phyloP scores from a whole-genome alignment of 2,888 invertebrate species.

The Calliphora vomitoria region DNA sequence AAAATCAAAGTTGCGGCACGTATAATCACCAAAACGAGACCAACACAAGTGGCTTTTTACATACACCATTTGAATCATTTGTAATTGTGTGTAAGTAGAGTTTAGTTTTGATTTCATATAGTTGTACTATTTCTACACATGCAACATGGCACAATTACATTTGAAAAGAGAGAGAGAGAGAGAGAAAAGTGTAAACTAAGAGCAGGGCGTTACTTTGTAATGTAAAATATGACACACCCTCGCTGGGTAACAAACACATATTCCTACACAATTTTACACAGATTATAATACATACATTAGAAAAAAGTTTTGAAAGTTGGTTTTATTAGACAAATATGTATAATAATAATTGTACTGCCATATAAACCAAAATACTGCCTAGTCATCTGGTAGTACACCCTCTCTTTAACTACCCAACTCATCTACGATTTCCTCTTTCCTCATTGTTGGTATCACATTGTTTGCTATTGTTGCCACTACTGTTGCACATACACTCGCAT shows the following conservation, averaged over 20 bases:
- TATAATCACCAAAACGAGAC: constrained; percentile 35
- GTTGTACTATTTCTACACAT: constrained; percentile 54
- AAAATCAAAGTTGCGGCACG: constrained; percentile 59
- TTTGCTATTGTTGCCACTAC: constrained; percentile 64
- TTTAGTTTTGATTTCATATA: constrained; percentile 27
- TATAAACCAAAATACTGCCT: constrained; percentile 62
- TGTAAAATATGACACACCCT: constrained; percentile 62
- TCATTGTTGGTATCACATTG: constrained; percentile 66
- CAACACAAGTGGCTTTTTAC: constrained; percentile 10
- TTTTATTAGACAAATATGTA: constrained; percentile 67
- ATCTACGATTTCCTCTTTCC: constrained; percentile 42
- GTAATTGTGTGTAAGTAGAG: constrained; percentile 3
- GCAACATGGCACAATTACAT: background rate
- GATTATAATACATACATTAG: background rate
- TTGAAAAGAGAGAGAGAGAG: background rate
- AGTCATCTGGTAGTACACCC: constrained; percentile 56
- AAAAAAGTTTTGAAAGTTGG: constrained; percentile 32
- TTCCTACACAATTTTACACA: background rate
- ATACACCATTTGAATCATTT: background rate
- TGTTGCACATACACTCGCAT: constrained; percentile 12
- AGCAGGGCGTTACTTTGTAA: constrained; percentile 58
- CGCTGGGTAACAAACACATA: background rate
- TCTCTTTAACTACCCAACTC: constrained; percentile 19
- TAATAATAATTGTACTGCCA: constrained; percentile 65
- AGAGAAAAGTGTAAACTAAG: constrained; percentile 6